phyloP scores from a whole-genome alignment of 2,113 vertebrate species.

The Hippocampus zosterae region DNA sequence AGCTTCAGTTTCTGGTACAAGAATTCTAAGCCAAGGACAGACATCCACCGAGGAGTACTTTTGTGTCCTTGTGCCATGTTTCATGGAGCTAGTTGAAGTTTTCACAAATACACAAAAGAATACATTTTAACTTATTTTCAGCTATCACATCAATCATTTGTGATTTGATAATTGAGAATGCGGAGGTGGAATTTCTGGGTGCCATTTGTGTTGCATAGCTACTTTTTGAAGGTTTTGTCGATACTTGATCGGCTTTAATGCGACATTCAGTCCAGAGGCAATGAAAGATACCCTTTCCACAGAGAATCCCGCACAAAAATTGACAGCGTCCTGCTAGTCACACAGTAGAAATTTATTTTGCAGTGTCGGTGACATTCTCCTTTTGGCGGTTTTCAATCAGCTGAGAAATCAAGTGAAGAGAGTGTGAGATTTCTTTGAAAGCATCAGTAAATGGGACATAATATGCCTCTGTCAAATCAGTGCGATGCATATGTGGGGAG shows the following conservation, averaged over 20 bases:
- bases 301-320: neutral
- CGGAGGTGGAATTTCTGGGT: too few relatives aligned
- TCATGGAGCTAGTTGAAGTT: too few relatives aligned
- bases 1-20: neutral
- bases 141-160: too few relatives aligned
- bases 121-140: too few relatives aligned
- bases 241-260: too few relatives aligned
- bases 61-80: too few relatives aligned
- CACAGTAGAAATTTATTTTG: neutral
- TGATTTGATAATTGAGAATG: too few relatives aligned
- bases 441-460: constrained; percentile 4
- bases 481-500: neutral
- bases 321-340: neutral
- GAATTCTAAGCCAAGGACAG: neutral
- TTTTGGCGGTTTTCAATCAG: neutral
- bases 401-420: neutral
- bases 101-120: too few relatives aligned
- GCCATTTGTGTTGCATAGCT: too few relatives aligned
- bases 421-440: neutral
- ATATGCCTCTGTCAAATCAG: constrained; percentile 1
- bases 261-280: neutral
- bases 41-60: neutral
- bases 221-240: too few relatives aligned
- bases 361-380: neutral
- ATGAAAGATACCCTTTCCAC: neutral